A percentile compares a stretch with the other conserved stretches of the same genome.
phyloP scores from a whole-genome alignment of 1,140 invertebrate species.

The Melanaphis sacchari region DNA sequence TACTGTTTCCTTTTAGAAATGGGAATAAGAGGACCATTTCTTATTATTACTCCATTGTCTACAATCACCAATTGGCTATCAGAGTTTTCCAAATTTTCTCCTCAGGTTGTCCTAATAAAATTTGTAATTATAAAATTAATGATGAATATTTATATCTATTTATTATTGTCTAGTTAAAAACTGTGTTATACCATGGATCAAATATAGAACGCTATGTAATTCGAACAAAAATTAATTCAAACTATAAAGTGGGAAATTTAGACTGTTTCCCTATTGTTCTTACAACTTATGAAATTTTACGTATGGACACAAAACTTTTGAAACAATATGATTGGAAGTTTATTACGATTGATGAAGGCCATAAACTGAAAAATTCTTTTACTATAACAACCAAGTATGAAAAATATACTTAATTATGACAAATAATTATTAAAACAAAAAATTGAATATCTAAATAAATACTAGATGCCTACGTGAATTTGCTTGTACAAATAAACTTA shows the following conservation, averaged over 20 bases:
- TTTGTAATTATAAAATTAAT: conserved; percentile 46
- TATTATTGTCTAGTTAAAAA: conserved; percentile 65
- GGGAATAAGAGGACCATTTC: conserved; percentile 69
- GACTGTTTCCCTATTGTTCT: conserved; percentile 67
- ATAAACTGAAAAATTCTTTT: conserved; percentile 74
- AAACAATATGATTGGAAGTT: conserved; percentile 69
- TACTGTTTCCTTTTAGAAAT: conserved; percentile 68
- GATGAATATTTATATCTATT: not conserved
- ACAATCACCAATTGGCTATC: conserved; percentile 76
- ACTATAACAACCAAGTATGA: conserved; percentile 67
- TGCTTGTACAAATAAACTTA: conserved; percentile 66
- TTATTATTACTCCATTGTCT: conserved; percentile 74
- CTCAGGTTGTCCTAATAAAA: conserved; percentile 63
- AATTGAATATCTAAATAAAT: conserved; percentile 29
- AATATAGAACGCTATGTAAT: conserved; percentile 62
- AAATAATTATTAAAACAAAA: not conserved
- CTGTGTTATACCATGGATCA: conserved; percentile 69
- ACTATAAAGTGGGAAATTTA: conserved; percentile 61
- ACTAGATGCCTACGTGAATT: conserved; percentile 63
- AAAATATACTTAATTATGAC: not conserved
- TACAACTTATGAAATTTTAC: conserved; percentile 70
- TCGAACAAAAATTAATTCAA: conserved; percentile 63
- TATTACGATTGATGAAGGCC: conserved; percentile 78
- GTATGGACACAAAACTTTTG: conserved; percentile 66
- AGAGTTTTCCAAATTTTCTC: conserved; percentile 75